Conservation (phyloP, 2,113 vertebrate genomes). For the Nyctibius bracteatus region DNA sequence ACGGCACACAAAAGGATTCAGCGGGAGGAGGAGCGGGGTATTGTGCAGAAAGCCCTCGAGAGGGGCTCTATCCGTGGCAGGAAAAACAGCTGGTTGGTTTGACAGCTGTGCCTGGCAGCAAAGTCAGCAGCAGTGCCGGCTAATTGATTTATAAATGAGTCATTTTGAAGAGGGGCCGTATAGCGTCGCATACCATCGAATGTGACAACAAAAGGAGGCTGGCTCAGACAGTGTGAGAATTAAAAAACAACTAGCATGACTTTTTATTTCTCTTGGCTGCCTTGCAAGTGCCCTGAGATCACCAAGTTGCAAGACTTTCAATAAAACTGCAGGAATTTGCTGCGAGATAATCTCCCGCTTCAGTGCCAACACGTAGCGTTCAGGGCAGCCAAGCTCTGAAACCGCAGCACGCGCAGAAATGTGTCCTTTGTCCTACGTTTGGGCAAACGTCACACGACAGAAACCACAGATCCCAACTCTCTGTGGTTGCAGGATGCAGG, state of each 20-base stretch:
- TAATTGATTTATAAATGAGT: not conserved
- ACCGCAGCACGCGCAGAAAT: rapidly evolving
- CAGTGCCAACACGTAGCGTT: not conserved
- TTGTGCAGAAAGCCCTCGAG: not conserved
- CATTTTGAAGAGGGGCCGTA: not conserved
- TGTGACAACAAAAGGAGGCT: not conserved
- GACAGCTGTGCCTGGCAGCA: not conserved
- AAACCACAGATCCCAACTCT: not conserved
- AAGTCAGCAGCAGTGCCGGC: not conserved
- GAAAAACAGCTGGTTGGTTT: not conserved
- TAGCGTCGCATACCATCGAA: rapidly evolving
- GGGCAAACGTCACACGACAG: not conserved
- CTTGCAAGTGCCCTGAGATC: not conserved
- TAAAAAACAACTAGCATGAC: rapidly evolving
- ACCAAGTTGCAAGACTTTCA: not conserved
- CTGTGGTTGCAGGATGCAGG: rapidly evolving
- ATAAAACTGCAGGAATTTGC: not conserved
- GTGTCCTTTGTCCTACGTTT: not conserved
- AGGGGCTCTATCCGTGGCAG: not conserved
- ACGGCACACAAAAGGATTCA: not conserved
- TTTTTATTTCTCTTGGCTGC: constrained; percentile 21
- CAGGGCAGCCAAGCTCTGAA: not conserved
- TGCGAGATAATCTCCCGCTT: not conserved
- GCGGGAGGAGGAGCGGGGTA: not conserved
- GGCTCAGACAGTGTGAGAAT: not conserved